phyloP scores from a whole-genome alignment of 2,113 vertebrate species.

The Aegotheles bennettii region DNA sequence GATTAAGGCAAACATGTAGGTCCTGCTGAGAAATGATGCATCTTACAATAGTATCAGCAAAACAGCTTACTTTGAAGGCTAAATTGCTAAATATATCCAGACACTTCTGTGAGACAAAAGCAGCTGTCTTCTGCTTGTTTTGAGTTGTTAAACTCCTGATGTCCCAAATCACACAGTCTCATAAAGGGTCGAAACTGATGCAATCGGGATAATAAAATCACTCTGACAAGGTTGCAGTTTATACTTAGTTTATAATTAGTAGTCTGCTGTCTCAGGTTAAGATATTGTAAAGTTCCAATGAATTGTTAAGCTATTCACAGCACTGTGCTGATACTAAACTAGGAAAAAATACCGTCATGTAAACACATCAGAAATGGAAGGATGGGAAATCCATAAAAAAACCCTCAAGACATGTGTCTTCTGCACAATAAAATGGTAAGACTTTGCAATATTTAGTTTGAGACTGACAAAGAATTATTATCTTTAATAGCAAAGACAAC shows the following conservation, averaged over 20 bases:
- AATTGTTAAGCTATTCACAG: constrained; percentile 32
- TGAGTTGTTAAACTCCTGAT: constrained; percentile 24
- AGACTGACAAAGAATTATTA: background rate
- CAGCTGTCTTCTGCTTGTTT: constrained; percentile 40
- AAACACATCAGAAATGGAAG: constrained; percentile 10
- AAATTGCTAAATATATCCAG: constrained; percentile 4
- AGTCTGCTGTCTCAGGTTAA: constrained; percentile 21
- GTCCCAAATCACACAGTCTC: constrained; percentile 22
- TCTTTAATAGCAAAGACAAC: background rate
- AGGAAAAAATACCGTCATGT: constrained; percentile 21
- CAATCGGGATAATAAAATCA: constrained; percentile 14
- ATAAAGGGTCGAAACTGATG: background rate
- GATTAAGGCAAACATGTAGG: constrained; percentile 50
- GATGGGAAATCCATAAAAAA: background rate
- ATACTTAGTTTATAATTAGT: constrained; percentile 43
- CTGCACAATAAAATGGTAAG: background rate
- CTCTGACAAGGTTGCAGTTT: background rate
- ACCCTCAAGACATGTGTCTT: background rate
- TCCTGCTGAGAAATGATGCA: constrained; percentile 44
- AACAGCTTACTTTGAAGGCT: constrained; percentile 35
- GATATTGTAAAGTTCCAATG: background rate
- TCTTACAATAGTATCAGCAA: constrained; percentile 6
- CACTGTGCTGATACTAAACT: constrained; percentile 5
- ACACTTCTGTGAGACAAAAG: background rate
- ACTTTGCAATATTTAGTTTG: background rate